Conservation (phyloP, 2,113 vertebrate genomes). For the Stomatorhinus ivindoensis region DNA sequence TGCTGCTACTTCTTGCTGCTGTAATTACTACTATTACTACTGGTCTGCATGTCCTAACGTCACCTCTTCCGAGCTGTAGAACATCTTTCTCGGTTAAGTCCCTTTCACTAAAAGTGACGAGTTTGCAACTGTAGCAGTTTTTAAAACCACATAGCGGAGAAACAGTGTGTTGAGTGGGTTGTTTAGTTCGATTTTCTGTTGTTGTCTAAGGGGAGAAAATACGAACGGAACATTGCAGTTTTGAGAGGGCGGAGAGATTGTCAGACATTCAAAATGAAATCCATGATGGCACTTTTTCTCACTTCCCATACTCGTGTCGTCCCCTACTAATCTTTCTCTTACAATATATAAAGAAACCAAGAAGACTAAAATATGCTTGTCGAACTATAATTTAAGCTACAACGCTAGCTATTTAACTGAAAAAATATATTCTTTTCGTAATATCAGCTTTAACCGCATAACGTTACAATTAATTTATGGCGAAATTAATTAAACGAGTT, state of each 20-base stretch:
- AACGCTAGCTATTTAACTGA: not conserved
- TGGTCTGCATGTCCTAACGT: constrained; percentile 55
- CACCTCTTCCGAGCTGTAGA: constrained; percentile 41
- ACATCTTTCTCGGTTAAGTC: constrained; percentile 24
- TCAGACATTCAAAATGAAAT: constrained; percentile 61
- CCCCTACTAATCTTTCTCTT: constrained; percentile 64
- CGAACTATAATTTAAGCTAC: not conserved
- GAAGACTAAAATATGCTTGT: constrained; percentile 36
- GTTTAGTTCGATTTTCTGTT: constrained; percentile 4
- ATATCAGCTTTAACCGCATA: not conserved
- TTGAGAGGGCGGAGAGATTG: constrained; percentile 45
- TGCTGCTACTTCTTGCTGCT: constrained; percentile 16
- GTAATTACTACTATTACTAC: constrained; percentile 25
- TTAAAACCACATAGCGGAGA: not conserved
- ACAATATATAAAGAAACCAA: constrained; percentile 68
- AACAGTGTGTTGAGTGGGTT: not conserved
- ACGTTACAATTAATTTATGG: not conserved
- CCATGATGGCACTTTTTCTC: constrained; percentile 62
- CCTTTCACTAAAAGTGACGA: constrained; percentile 42
- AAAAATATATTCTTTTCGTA: not conserved
- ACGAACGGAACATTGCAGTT: not conserved
- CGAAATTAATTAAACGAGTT: constrained; percentile 4
- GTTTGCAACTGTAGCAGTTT: constrained; percentile 14
- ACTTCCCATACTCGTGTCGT: constrained; percentile 51
- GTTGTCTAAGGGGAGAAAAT: not conserved